Evolutionary conservation across 2,888 invertebrate species (phyloP).

Genomic region (Drosophila neoperkinsi): DNA sequence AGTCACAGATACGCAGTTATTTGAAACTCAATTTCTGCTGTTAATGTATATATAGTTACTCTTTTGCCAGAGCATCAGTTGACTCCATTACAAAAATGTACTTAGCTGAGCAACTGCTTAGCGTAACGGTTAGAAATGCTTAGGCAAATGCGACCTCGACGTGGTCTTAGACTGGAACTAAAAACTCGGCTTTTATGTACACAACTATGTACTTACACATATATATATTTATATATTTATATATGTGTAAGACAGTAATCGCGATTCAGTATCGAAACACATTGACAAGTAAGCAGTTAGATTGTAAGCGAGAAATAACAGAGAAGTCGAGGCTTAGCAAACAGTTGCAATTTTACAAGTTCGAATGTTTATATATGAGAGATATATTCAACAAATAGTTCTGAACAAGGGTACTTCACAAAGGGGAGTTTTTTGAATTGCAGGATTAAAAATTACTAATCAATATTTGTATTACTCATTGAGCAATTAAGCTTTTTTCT

Average conservation of each 20-base stretch:
- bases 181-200: slow-evolving; percentile 1
- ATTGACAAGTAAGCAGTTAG: slow-evolving; percentile 17
- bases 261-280: slow-evolving; percentile 1
- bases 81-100: slow-evolving; percentile 17
- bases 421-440: slow-evolving; percentile 17
- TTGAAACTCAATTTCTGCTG: slow-evolving; percentile 27
- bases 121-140: slow-evolving; percentile 58
- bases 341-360: slow-evolving; percentile 12
- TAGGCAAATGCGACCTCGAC: slow-evolving; percentile 51
- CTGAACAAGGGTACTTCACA: slow-evolving; percentile 3
- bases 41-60: slow-evolving; percentile 13
- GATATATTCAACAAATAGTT: slow-evolving; percentile 19
- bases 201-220: background rate
- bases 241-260: background rate
- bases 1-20: slow-evolving; percentile 7
- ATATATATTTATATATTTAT: background rate
- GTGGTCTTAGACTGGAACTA: slow-evolving; percentile 26
- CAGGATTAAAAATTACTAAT: background rate
- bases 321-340: slow-evolving; percentile 20
- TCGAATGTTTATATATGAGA: slow-evolving; percentile 1
- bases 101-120: slow-evolving; percentile 36
- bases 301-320: slow-evolving; percentile 12
- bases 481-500: background rate
- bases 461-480: background rate
- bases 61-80: slow-evolving; percentile 30